A percentile compares a stretch with the other conserved stretches of the same genome.
Conservation (phyloP, 2,113 vertebrate genomes). For the Nothobranchius furzeri region DNA sequence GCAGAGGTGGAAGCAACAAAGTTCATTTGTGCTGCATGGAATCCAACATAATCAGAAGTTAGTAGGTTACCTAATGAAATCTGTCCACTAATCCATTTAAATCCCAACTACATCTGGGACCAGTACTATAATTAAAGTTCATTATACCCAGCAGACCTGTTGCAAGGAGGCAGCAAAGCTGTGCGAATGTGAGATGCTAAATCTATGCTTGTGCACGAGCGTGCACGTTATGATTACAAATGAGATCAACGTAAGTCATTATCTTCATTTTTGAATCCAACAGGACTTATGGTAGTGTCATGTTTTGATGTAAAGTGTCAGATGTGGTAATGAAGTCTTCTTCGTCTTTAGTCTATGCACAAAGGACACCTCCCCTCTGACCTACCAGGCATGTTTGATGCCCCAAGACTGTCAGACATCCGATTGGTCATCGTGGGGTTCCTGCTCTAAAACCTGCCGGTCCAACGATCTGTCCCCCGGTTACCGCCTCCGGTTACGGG, state of each 20-base stretch:
- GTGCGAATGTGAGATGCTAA: not conserved
- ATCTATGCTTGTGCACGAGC: not conserved
- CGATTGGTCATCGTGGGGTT: conserved; percentile 90
- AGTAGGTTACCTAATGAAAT: conserved; percentile 2
- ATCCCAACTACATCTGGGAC: conserved; percentile 5
- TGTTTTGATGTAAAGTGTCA: not conserved
- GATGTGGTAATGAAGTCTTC: conserved; percentile 7
- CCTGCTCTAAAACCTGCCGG: conserved; percentile 85
- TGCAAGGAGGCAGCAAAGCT: not conserved
- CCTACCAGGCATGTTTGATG: conserved; percentile 86
- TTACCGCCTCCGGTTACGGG: conserved; percentile 83
- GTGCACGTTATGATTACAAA: not conserved
- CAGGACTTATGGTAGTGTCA: not conserved
- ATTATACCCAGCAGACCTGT: not conserved
- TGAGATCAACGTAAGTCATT: no score
- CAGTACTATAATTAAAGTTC: conserved; percentile 1
- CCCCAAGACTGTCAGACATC: conserved; percentile 86
- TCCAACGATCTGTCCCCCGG: conserved; percentile 81
- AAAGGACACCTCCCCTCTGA: conserved; percentile 80
- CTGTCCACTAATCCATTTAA: conserved; percentile 20
- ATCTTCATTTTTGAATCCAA: not conserved
- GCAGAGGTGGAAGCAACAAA: conserved; percentile 10
- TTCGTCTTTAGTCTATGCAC: conserved; percentile 82
- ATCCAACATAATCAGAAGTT: conserved; percentile 2
- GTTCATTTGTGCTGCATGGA: conserved; percentile 24